Conservation (phyloP, 2,113 vertebrate species). For the Grus americana region DNA sequence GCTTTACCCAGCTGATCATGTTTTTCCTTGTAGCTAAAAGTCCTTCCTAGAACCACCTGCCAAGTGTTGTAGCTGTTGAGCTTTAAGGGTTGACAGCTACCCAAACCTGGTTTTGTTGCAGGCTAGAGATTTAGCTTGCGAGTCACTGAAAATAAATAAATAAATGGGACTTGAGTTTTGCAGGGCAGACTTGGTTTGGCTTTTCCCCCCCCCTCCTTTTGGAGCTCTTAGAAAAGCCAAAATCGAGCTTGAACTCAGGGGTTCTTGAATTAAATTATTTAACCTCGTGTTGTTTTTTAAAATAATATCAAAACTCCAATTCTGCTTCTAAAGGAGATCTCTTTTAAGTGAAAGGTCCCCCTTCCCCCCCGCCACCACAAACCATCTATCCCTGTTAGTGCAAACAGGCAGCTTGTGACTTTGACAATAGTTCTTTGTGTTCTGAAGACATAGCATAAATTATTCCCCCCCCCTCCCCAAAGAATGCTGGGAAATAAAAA, state of each 20-base stretch:
- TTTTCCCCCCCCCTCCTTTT: background rate
- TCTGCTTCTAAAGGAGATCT: background rate
- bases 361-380: background rate
- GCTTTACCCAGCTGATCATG: background rate
- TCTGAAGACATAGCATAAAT: background rate
- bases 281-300: background rate
- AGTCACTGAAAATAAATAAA: background rate
- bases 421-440: slow-evolving; percentile 32
- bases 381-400: background rate
- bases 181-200: background rate
- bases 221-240: background rate
- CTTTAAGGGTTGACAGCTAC: slow-evolving; percentile 12
- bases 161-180: background rate
- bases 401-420: background rate
- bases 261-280: background rate
- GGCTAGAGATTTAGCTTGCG: background rate
- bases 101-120: background rate
- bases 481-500: background rate
- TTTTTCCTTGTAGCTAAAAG: background rate
- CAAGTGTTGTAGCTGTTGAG: background rate
- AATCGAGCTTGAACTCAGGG: background rate
- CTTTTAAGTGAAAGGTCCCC: background rate
- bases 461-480: background rate
- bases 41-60: background rate
- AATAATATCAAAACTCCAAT: background rate